Base-by-base conservation (phyloP, 1,140 invertebrate species). In the Lucilia sericata region DNA sequence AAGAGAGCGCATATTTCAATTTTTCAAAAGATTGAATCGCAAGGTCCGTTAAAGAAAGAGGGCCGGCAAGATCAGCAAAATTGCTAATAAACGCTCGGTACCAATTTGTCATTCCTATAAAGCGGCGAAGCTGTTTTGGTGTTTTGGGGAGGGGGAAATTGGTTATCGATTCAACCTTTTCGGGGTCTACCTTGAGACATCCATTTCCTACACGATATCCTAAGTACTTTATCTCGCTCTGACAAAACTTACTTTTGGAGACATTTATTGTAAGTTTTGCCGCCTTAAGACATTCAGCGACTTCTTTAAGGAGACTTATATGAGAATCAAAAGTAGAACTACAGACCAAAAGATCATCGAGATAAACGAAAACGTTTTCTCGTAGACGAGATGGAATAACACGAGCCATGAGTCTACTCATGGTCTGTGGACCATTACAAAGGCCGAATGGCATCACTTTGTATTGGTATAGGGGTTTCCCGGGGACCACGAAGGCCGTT, bases 51-150 rank as follows among this genome's bases (percentile, higher is more conserved):
- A 13, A 10, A 8, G 12, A 25, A 65, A 84, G 21, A 30, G 82
- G 76, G 5, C 9, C 51, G 9, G 87, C 78, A 0, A 89, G 76
- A 8, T 47, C 82, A 0, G 91, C 86, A 83, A 90, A 92, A 51
- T 91, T 85, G 0, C 82, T 70, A 1, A 91, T 85, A 82, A 92
- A 92, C 0, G 86, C 30, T 0, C 90, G 82, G 76, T 91, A 91
- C 90, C 89, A 91, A 0, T 87, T 86, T 0, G 89, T 86, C 83
- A 92, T 91, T 5, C 92, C 92, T 0, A 92, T 83, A 85, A 93
- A 93, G 3, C 88, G 82, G 25, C 91, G 83, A 0, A 93, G 21
- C 60, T 92, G 88, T 78, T 88, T 91, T 5, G 25, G 21, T 4
- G 74, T 34, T 34, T 34, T 74, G n/a, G 74, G 74, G 1, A 13